Evolutionary conservation across 1,140 invertebrate genomes (phyloP), one percentile per base, ranked within the genome.

Genomic region (Laodelphax striatellus): DNA sequence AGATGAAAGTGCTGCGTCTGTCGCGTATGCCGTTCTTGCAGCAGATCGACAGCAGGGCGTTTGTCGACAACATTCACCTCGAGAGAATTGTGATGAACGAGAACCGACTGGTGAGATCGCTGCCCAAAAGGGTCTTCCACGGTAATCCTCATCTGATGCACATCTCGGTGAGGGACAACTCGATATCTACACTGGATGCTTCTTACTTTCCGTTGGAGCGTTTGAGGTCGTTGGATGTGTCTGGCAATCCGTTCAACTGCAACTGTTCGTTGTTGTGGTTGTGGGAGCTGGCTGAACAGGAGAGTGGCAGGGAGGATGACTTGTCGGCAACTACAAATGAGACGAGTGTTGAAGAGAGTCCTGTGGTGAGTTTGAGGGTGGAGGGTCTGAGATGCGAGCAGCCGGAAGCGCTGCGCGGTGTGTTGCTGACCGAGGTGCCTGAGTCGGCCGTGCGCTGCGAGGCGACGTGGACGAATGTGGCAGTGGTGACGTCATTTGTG

Each of bases 231-330:
- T 74, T 91, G 1, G 79, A 82, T 63, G 76, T 93, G 21, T 83
- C 84, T 24, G 87, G 87, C 14, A 92, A 93, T 75, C 90, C 89
- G 1, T 78, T 93, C 52, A 77, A 84, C 56, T 94, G 91, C 72
- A 93, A 93, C 73, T 94, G 91, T 68, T 90, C 89, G 16, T 71
- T 92, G 54, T 77, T 87, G 44, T 94, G 90, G 90, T 74, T 94
- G 3, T 91, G 88, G 88, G 83, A 84, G 65, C 74, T 90, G 21
- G 77, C 81, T 28, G 77, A 79, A 59, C 44, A 57, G 16, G 65
- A 65, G 58, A 43, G 19, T 50, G 63, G 42, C 10, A 46, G n/a
- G 11, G 53, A 44, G 1, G 11, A 42, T n/a, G 19, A 28, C 2
- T 2, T 38, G 17, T 24, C 9, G 5, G 5, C 22, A 13, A 11